These are phyloP conservation scores for Hedychridium roseum DNA, from an alignment of 2,888 invertebrate genomes.

Conservation along the genomic window DNA sequence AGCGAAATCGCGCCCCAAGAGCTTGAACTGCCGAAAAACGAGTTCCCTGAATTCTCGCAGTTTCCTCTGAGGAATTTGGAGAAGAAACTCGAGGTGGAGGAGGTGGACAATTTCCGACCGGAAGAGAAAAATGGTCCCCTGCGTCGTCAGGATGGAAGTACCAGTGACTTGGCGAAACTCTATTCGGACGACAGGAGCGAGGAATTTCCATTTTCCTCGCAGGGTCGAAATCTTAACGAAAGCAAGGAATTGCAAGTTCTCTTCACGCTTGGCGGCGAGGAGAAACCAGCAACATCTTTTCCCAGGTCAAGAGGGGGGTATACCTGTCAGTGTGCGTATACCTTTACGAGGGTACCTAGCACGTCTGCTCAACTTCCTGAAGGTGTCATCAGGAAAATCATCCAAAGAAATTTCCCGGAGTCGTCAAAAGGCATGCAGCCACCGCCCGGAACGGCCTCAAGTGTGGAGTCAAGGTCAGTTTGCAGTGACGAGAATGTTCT, in stretches of 20 bases:
- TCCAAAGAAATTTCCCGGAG: constrained; percentile 58
- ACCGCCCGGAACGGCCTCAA: constrained; percentile 29
- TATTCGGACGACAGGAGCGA: too few species aligned
- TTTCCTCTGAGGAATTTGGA: constrained; percentile 30
- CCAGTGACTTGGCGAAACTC: too few species aligned
- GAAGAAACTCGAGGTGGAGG: constrained; percentile 35
- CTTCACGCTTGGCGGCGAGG: constrained; percentile 56
- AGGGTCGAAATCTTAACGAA: constrained; percentile 10
- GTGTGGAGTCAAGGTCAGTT: too few species aligned
- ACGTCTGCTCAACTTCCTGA: constrained; percentile 57
- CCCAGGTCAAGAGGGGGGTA: constrained; percentile 25
- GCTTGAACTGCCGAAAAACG: constrained; percentile 25
- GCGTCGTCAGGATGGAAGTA: too few species aligned
- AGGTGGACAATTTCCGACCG: constrained; percentile 33
- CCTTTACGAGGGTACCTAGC: constrained; percentile 54
- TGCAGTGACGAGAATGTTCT: too few species aligned
- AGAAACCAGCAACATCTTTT: constrained; percentile 35
- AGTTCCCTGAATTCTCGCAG: constrained; percentile 17
- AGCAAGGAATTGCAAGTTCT: constrained; percentile 47
- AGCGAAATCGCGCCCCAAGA: constrained; percentile 39
- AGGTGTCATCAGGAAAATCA: constrained; percentile 54
- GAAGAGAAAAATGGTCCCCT: too few species aligned
- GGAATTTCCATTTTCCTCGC: too few species aligned
- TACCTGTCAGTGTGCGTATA: constrained; percentile 51
- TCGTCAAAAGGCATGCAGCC: constrained; percentile 56